Percentiles rank a stretch among this genome's conserved stretches.
Evolutionary conservation across 35 echinoderm and acorn worm genomes (phyloP).

Genomic region (Amphiura filiformis): DNA sequence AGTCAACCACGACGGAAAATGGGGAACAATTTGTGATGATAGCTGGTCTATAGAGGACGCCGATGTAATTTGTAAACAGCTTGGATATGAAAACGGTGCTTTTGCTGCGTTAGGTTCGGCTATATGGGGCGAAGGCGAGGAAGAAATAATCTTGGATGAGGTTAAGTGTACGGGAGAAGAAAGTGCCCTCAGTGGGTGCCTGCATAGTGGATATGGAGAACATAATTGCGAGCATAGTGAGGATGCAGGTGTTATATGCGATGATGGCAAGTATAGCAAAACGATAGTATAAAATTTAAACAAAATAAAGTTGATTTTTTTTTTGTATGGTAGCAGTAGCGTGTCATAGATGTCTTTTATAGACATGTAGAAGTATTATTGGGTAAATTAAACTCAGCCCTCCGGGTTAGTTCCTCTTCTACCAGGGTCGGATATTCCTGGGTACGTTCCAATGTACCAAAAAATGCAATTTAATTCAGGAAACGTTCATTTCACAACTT

Average conservation of each 20-base stretch:
- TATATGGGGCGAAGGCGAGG: constrained; percentile 26
- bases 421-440: too few relatives aligned
- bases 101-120: background rate
- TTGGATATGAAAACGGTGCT: constrained; percentile 35
- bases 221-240: constrained; percentile 48
- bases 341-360: too few relatives aligned
- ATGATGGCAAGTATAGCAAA: background rate
- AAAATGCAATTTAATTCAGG: too few relatives aligned
- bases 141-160: constrained; percentile 8
- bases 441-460: too few relatives aligned
- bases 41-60: constrained; percentile 33
- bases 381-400: too few relatives aligned
- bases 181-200: background rate
- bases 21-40: constrained; percentile 66
- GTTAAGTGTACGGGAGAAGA: constrained; percentile 27
- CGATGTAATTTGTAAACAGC: constrained; percentile 45
- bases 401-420: too few relatives aligned
- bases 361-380: too few relatives aligned
- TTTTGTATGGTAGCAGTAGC: too few relatives aligned
- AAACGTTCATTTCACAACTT: too few relatives aligned
- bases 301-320: too few relatives aligned
- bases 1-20: constrained; percentile 9
- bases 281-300: too few relatives aligned
- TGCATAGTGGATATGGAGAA: constrained; percentile 8
- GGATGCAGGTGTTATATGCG: constrained; percentile 59